Evolutionary conservation across 2,797 vertebrate species (phyloP).

Genomic region (Remorina albescens): DNA sequence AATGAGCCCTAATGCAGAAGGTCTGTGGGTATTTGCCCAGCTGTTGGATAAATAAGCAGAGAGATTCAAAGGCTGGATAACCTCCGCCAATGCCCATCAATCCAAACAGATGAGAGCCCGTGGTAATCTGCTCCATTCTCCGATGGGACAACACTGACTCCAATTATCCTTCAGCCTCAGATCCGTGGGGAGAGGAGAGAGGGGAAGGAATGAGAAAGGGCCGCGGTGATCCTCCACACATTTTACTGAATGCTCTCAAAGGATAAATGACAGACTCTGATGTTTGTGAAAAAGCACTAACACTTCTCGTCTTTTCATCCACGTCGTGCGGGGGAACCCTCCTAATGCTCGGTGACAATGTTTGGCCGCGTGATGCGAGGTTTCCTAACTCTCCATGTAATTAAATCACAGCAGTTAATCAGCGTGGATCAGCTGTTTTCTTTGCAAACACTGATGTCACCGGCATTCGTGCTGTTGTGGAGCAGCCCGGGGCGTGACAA

Average conservation of each 20-base stretch:
- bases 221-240: not conserved
- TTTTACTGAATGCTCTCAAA: slow-evolving; percentile 12
- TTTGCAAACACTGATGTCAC: slow-evolving; percentile 41
- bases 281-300: not conserved
- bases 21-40: slow-evolving; percentile 84
- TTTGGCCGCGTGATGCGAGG: slow-evolving; percentile 1
- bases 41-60: slow-evolving; percentile 84
- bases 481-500: not conserved
- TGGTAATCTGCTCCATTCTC: slow-evolving; percentile 64
- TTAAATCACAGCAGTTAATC: slow-evolving; percentile 34
- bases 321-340: not conserved
- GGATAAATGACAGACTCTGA: not conserved
- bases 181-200: slow-evolving; percentile 31
- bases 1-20: slow-evolving; percentile 81
- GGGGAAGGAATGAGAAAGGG: slow-evolving; percentile 7
- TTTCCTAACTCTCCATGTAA: slow-evolving; percentile 7
- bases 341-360: not conserved
- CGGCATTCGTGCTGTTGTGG: slow-evolving; percentile 13
- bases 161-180: slow-evolving; percentile 62
- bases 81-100: slow-evolving; percentile 80
- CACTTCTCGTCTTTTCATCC: not conserved
- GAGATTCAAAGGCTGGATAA: slow-evolving; percentile 79
- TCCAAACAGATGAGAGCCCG: slow-evolving; percentile 74
- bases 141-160: slow-evolving; percentile 66
- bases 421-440: slow-evolving; percentile 47